phyloP scores from a whole-genome alignment of 2,888 invertebrate species.

The Campoplex capitator region DNA sequence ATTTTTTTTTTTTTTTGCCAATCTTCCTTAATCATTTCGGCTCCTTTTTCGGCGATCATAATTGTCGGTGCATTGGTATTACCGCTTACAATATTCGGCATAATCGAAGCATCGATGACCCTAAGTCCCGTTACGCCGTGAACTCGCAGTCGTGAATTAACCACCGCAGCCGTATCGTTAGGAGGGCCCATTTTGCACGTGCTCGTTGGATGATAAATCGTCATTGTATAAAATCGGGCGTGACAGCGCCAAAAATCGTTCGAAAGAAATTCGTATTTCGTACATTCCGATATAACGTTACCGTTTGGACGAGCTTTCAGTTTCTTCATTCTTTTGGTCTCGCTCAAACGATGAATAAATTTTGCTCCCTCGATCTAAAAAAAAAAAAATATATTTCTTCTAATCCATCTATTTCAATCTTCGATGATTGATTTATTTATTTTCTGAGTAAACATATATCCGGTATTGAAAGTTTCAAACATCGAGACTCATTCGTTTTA shows the following conservation, averaged over 20 bases:
- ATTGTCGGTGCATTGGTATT: slow-evolving; percentile 94
- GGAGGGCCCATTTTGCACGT: slow-evolving; percentile 93
- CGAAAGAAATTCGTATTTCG: slow-evolving; percentile 87
- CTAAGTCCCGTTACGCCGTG: slow-evolving; percentile 89
- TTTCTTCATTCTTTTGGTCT: slow-evolving; percentile 87
- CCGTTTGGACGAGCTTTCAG: slow-evolving; percentile 89
- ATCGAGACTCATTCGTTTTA: not conserved
- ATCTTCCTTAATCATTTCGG: slow-evolving; percentile 93
- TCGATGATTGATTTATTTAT: not conserved
- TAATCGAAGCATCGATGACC: slow-evolving; percentile 93
- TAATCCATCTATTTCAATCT: not conserved
- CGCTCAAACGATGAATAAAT: slow-evolving; percentile 87
- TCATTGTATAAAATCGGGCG: slow-evolving; percentile 90
- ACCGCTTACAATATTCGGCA: slow-evolving; percentile 92
- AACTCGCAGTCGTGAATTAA: slow-evolving; percentile 89
- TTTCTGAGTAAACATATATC: not conserved
- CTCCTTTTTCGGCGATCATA: slow-evolving; percentile 94
- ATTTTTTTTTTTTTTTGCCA: slow-evolving; percentile 81
- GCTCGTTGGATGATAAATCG: slow-evolving; percentile 93
- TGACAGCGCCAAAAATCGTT: slow-evolving; percentile 92
- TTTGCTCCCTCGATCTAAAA: slow-evolving; percentile 91
- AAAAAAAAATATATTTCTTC: not conserved
- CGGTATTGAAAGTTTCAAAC: not conserved
- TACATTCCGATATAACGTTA: slow-evolving; percentile 89
- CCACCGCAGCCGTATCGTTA: slow-evolving; percentile 88